A percentile compares a stretch with the other conserved stretches of the same genome.
Conservation (phyloP, 1,140 invertebrate species). For the Babylonia areolata region DNA sequence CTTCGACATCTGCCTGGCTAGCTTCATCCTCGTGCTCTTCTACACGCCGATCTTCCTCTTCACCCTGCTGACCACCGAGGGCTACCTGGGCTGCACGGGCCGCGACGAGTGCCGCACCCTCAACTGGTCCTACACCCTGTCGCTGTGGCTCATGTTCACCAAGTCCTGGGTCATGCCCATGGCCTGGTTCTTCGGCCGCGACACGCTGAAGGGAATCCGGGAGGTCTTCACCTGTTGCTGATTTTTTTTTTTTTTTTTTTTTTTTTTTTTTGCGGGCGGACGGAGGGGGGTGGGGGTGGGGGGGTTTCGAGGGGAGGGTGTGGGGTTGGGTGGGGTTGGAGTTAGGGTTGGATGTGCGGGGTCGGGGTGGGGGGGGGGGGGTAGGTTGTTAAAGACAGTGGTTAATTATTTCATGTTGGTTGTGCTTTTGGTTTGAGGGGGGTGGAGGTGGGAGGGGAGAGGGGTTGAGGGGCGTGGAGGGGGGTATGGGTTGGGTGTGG, state of each 20-base stretch:
- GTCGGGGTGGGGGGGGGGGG: too few relatives aligned
- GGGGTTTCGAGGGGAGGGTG: too few relatives aligned
- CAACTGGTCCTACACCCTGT: constrained; percentile 30
- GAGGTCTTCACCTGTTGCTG: constrained; percentile 1
- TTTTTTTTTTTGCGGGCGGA: neutral
- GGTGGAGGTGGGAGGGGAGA: too few relatives aligned
- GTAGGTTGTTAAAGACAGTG: neutral
- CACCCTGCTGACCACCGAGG: constrained; percentile 45
- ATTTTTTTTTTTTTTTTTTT: neutral
- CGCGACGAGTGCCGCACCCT: constrained; percentile 32
- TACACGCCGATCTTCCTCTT: constrained; percentile 47
- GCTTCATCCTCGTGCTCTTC: constrained; percentile 44
- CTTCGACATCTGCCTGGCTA: constrained; percentile 48
- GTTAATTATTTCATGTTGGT: too few relatives aligned
- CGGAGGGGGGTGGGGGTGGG: too few relatives aligned
- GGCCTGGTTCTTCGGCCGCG: constrained; percentile 42
- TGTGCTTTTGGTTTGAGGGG: too few relatives aligned
- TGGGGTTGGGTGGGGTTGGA: too few relatives aligned
- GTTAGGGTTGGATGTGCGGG: too few relatives aligned
- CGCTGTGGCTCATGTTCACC: constrained; percentile 46
- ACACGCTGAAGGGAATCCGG: constrained; percentile 36
- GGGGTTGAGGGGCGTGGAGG: too few relatives aligned
- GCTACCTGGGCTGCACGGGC: constrained; percentile 37
- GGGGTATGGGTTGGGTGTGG: too few relatives aligned
- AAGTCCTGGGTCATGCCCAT: constrained; percentile 48